phyloP scores from a whole-genome alignment of 2,797 vertebrate genomes.

The Trichosurus vulpecula region DNA sequence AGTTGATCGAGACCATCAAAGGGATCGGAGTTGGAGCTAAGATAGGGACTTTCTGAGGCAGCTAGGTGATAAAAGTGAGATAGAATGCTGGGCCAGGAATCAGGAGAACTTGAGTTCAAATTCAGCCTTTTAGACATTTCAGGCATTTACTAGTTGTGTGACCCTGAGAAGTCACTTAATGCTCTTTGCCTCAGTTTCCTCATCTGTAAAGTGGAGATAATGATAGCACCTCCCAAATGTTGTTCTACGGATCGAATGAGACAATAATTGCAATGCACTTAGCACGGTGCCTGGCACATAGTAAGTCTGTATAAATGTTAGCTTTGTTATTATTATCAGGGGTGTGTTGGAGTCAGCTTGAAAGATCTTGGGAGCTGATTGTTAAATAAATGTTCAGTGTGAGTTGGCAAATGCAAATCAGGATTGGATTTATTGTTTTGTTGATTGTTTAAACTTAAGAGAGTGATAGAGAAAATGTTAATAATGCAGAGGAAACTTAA shows the following conservation, averaged over 20 bases:
- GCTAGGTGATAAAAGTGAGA: neutral
- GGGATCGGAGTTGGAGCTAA: neutral
- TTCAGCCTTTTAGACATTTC: neutral
- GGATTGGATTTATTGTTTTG: neutral
- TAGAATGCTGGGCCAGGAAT: neutral
- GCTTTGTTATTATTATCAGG: neutral
- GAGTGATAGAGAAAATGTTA: neutral
- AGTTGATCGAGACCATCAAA: neutral
- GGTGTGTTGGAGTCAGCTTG: neutral
- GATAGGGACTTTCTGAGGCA: neutral
- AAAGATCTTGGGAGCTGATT: neutral
- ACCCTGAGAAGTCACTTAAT: neutral
- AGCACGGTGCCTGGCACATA: neutral
- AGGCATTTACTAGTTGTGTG: neutral
- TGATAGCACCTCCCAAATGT: neutral
- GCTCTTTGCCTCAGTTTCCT: neutral
- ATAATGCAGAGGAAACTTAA: neutral
- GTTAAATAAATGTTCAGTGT: neutral
- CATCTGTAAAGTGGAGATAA: neutral
- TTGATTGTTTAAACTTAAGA: neutral
- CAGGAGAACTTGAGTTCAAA: neutral
- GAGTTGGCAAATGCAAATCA: neutral
- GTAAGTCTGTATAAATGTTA: neutral
- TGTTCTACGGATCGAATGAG: neutral
- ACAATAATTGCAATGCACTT: neutral